Conservation (phyloP, 2,113 vertebrate species). For the Neomonachus schauinslandi region DNA sequence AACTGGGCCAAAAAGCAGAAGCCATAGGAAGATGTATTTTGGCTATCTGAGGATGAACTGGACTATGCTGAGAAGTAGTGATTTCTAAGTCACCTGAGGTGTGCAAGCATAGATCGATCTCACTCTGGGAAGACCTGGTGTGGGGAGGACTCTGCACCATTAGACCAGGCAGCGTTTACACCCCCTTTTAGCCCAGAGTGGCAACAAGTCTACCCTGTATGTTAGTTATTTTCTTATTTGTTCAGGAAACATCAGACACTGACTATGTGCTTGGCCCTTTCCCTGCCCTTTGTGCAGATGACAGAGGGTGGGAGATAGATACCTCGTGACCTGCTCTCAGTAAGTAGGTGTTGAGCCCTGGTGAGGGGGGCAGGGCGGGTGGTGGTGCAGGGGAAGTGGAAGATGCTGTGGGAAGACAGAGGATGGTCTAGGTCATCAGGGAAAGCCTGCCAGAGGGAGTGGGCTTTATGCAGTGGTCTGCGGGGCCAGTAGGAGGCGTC, state of each 20-base stretch:
- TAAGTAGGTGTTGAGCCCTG: not conserved
- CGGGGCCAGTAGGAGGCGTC: not conserved
- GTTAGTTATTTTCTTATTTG: not conserved
- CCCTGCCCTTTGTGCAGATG: not conserved
- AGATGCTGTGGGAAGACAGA: not conserved
- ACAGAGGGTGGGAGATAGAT: no score
- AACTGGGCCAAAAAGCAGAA: not conserved
- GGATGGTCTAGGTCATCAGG: not conserved
- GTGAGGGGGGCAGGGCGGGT: rapidly evolving
- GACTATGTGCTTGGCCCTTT: not conserved
- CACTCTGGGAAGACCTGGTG: not conserved
- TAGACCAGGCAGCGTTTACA: not conserved
- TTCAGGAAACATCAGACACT: not conserved
- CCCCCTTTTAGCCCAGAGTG: not conserved
- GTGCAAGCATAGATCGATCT: not conserved
- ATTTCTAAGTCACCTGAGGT: not conserved
- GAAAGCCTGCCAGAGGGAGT: not conserved
- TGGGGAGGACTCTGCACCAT: not conserved
- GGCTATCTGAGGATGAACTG: not conserved
- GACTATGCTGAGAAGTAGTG: not conserved
- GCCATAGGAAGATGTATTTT: not conserved
- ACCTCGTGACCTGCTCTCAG: not conserved
- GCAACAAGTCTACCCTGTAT: not conserved
- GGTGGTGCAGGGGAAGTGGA: not conserved
- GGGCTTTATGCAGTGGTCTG: not conserved